These are phyloP conservation scores for Phoxinus phoxinus DNA, from an alignment of 2,113 vertebrate species.

Conservation along the genomic window DNA sequence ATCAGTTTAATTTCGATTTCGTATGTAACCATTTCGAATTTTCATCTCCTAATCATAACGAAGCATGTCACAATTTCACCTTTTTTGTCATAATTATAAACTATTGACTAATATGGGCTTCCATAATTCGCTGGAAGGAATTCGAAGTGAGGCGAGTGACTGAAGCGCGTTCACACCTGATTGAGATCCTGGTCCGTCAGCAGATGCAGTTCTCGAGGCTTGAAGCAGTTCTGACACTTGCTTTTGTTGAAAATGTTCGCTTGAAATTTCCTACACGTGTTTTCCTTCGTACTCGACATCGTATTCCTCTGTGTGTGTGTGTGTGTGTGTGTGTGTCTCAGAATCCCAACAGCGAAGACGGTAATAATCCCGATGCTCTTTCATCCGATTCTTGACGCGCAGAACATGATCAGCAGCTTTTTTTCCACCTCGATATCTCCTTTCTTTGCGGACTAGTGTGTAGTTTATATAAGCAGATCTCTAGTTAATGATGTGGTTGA, in stretches of 20 bases:
- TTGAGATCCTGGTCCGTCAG: slow-evolving; percentile 83
- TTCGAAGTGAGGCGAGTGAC: neutral
- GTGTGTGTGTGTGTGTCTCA: neutral
- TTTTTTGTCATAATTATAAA: too few species aligned
- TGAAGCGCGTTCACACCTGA: slow-evolving; percentile 68
- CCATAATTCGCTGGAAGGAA: neutral
- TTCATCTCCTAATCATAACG: too few species aligned
- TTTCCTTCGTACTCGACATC: slow-evolving; percentile 81
- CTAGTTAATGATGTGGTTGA: slow-evolving; percentile 64
- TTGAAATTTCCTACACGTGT: slow-evolving; percentile 82
- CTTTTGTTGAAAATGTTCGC: slow-evolving; percentile 86
- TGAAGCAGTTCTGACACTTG: slow-evolving; percentile 87
- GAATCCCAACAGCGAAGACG: slow-evolving; percentile 1
- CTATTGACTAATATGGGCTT: too few species aligned
- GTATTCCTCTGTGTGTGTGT: slow-evolving; percentile 37
- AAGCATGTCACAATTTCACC: too few species aligned
- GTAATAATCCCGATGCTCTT: slow-evolving; percentile 55
- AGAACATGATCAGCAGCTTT: slow-evolving; percentile 59
- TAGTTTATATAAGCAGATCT: slow-evolving; percentile 57
- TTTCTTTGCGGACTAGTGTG: neutral
- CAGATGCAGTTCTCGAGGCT: slow-evolving; percentile 81
- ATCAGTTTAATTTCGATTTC: too few species aligned
- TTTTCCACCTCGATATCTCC: neutral
- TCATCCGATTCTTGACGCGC: slow-evolving; percentile 62
- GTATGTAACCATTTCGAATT: too few species aligned